Evolutionary conservation across 2,797 vertebrate species (phyloP), one percentile per base, ranked within the genome.

Genomic region (Danionella dracula): DNA sequence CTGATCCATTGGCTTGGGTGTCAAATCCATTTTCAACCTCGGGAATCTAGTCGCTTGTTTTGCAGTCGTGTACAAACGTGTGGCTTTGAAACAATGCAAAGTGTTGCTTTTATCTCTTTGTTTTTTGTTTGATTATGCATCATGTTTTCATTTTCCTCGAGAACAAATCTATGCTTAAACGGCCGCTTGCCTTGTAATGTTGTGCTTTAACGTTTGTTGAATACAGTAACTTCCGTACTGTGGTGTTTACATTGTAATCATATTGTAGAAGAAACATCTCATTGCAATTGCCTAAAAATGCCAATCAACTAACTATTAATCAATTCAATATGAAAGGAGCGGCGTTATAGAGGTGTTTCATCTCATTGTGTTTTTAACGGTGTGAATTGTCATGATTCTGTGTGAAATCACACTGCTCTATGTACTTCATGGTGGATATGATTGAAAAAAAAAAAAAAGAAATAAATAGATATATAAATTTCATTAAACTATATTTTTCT

Each of bases 401-500:
- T 56, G 78, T 79, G 79, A 80, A 75, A 79, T 83, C 79, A 82
- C 83, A 83, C 80, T 77, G 72, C 82, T 83, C 71, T 76, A 75
- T 71, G 73, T 60, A 67, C 76, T 80, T 80, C 80, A 77, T 82
- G 85, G 68, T 85, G 86, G 78, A 80, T 88, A 85, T 82, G 85
- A 85, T 86, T 84, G 77, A 65, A 85, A n/a, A n/a, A 15, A 37
- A 53, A 44, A 57, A 42, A 56, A 15, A 85, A 78, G 75, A 80
- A 70, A 72, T 65, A 5, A 85, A 83, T 83, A 88, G 79, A 89
- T 82, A 84, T 82, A 81, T 73, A 71, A 64, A 86, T 83, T 79
- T 87, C 86, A 90, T 90, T 85, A 79, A 85, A 77, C 83, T 90
- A 88, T 90, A 91, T 91, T 91, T 90, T 91, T 90, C 87, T 91